Conservation (phyloP, 1,140 invertebrate species). For the Megalonaias nervosa region DNA sequence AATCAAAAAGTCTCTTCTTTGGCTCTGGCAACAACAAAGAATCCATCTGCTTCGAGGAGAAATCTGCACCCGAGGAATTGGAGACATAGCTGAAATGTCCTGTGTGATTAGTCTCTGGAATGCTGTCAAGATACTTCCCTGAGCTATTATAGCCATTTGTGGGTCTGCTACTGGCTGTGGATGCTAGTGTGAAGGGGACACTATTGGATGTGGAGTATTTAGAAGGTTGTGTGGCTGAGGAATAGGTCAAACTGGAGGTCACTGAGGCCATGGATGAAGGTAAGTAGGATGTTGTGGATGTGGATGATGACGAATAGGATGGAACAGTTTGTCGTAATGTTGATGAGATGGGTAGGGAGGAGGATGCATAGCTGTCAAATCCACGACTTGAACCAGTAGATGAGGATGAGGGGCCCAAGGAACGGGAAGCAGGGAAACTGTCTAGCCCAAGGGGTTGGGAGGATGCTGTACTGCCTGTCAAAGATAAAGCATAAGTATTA, state of each 20-base stretch:
- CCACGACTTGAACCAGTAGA: no score
- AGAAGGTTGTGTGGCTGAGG: not conserved
- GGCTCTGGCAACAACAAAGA: slow-evolving; percentile 56
- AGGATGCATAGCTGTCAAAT: no score
- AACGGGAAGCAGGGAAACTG: no score
- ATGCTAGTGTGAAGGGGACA: slow-evolving; percentile 6
- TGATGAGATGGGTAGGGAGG: no score
- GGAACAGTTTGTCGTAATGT: not conserved
- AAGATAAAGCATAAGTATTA: no score
- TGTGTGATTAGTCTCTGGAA: slow-evolving; percentile 27
- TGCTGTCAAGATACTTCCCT: slow-evolving; percentile 34
- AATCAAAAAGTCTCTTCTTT: slow-evolving; percentile 61
- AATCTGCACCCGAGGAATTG: slow-evolving; percentile 42
- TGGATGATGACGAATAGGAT: slow-evolving; percentile 11
- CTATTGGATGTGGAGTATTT: slow-evolving; percentile 29
- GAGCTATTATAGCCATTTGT: slow-evolving; percentile 6
- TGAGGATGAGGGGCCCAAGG: no score
- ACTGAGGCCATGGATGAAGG: slow-evolving; percentile 24
- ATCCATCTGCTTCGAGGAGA: slow-evolving; percentile 36
- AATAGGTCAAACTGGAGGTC: slow-evolving; percentile 25
- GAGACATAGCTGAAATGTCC: slow-evolving; percentile 58
- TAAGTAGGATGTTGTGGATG: slow-evolving; percentile 21
- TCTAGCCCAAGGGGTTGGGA: no score
- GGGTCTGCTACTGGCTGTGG: slow-evolving; percentile 26
- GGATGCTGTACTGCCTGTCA: no score